Percentiles rank a stretch among this genome's conserved stretches.
These are phyloP conservation scores for Dufourea novaeangliae DNA, from an alignment of 1,140 invertebrate genomes.

Conservation along the genomic window DNA sequence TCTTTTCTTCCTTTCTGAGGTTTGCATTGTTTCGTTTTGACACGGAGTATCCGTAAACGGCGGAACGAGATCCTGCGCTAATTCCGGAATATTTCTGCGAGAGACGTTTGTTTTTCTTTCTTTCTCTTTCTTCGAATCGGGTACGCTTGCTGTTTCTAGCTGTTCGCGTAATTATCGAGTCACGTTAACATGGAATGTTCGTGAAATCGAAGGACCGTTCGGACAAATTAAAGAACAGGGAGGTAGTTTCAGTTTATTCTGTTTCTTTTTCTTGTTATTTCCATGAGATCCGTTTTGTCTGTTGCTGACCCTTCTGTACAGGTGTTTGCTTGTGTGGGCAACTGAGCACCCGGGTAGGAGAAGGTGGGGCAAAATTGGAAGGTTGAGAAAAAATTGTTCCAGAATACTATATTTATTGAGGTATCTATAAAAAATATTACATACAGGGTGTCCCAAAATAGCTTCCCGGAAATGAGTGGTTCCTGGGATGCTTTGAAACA, in stretches of 20 bases:
- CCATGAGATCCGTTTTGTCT: too few species aligned
- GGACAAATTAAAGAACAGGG: neutral
- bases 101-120: conserved; percentile 1
- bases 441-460: too few species aligned
- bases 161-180: neutral
- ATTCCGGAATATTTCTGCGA: neutral
- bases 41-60: neutral
- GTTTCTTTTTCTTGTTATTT: too few species aligned
- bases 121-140: neutral
- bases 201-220: neutral
- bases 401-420: too few species aligned
- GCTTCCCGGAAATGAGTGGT: too few species aligned
- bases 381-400: too few species aligned
- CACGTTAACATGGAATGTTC: neutral
- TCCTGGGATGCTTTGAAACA: too few species aligned
- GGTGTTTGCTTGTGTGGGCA: too few species aligned
- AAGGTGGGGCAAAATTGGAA: too few species aligned
- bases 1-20: neutral
- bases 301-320: too few species aligned
- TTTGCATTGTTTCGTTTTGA: neutral
- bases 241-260: neutral
- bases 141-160: neutral
- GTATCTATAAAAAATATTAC: too few species aligned
- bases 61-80: neutral
- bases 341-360: too few species aligned